Percentiles rank a stretch among this genome's conserved stretches.
These are phyloP conservation scores for Bothrops jararaca DNA, from an alignment of 2,113 vertebrate genomes.

Conservation along the genomic window DNA sequence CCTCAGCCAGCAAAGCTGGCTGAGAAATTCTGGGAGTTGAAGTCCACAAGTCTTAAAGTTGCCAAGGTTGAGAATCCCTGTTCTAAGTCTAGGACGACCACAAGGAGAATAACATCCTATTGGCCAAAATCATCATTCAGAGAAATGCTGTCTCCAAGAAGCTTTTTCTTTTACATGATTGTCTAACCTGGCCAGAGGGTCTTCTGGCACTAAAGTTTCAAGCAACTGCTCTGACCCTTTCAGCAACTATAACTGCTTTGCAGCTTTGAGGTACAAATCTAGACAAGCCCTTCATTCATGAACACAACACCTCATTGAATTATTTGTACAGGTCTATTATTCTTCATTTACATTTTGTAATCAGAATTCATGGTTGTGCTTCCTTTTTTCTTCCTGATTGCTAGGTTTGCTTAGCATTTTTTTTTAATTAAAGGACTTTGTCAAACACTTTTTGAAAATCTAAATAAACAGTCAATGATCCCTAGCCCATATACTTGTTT, in stretches of 20 bases:
- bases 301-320: background rate
- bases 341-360: background rate
- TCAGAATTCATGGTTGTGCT: background rate
- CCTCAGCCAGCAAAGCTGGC: no score
- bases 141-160: background rate
- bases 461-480: background rate
- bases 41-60: no score
- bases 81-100: background rate
- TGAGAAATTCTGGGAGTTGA: no score
- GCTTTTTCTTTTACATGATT: background rate
- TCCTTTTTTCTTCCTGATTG: background rate
- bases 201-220: background rate
- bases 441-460: background rate
- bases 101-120: background rate
- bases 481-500: background rate
- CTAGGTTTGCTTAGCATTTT: background rate
- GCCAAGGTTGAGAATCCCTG: no score
- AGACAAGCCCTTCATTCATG: background rate
- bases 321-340: background rate
- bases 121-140: background rate
- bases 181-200: background rate
- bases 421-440: background rate
- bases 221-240: background rate
- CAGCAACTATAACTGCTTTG: background rate
- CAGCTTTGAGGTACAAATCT: background rate